A percentile compares a stretch with the other conserved stretches of the same genome.
Conservation (phyloP, 2,797 vertebrate genomes). For the Syngnathus rostellatus region DNA sequence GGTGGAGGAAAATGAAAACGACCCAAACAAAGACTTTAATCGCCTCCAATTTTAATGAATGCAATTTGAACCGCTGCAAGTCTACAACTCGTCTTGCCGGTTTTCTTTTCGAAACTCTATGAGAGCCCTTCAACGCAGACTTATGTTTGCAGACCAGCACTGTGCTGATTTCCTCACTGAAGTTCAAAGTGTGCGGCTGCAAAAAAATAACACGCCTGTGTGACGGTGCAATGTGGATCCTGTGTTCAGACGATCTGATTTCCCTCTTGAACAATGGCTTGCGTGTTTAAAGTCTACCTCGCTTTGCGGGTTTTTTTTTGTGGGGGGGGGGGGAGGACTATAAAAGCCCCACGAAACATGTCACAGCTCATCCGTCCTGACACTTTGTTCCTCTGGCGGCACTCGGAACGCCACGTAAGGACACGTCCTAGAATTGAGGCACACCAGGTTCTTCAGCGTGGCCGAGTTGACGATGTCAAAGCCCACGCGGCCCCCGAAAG, state of each 20-base stretch:
- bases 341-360: neutral
- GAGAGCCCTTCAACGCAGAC: neutral
- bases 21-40: conserved; percentile 5
- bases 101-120: neutral
- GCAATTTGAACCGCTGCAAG: neutral
- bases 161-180: neutral
- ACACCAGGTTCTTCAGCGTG: conserved; percentile 80
- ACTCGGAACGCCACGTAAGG: conserved; percentile 80
- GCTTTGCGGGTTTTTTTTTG: neutral
- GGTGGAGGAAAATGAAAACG: conserved; percentile 3
- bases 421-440: conserved; percentile 81
- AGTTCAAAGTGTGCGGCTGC: neutral
- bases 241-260: neutral
- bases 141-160: neutral
- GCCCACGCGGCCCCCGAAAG: conserved; percentile 83
- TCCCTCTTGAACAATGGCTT: neutral
- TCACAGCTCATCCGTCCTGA: conserved; percentile 51
- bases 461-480: conserved; percentile 89
- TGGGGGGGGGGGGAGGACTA: neutral
- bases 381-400: conserved; percentile 41
- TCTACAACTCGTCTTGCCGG: neutral
- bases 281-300: neutral
- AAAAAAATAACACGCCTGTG: neutral
- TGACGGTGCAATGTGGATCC: neutral
- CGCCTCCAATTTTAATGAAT: neutral